A percentile compares a stretch with the other conserved stretches of the same genome.
Conservation (phyloP, 2,888 invertebrate genomes). For the Tipula vernalis region DNA sequence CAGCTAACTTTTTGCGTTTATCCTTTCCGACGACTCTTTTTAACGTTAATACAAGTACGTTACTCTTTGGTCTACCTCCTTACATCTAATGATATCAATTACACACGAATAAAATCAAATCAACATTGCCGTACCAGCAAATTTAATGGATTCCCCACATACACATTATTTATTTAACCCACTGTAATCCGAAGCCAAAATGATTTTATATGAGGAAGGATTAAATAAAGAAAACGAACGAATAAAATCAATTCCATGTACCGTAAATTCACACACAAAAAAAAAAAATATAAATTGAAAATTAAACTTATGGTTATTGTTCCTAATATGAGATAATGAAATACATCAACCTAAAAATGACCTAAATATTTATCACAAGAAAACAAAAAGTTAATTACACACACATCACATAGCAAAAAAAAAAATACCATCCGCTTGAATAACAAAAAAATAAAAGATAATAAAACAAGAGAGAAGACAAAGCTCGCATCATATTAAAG, state of each 20-base stretch:
- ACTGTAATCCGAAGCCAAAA: background rate
- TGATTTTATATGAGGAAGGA: background rate
- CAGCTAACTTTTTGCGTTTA: no score
- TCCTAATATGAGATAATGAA: background rate
- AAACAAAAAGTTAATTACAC: background rate
- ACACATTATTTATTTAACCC: background rate
- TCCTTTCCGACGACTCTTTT: no score
- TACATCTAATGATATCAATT: background rate
- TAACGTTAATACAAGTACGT: no score
- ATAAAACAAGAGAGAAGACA: background rate
- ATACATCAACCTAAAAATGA: background rate
- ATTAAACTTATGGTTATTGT: slow-evolving; percentile 4
- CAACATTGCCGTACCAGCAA: background rate
- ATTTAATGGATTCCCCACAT: background rate
- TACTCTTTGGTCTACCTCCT: no score
- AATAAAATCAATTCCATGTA: background rate
- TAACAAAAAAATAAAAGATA: background rate
- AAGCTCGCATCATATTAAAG: background rate
- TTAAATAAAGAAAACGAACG: background rate
- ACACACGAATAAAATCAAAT: background rate
- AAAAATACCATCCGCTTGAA: background rate
- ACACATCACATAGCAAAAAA: background rate
- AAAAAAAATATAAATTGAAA: background rate
- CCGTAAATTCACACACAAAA: background rate
- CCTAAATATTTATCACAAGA: slow-evolving; percentile 4